Evolutionary conservation across 1,140 invertebrate genomes (phyloP).

Genomic region (Megalonaias nervosa): DNA sequence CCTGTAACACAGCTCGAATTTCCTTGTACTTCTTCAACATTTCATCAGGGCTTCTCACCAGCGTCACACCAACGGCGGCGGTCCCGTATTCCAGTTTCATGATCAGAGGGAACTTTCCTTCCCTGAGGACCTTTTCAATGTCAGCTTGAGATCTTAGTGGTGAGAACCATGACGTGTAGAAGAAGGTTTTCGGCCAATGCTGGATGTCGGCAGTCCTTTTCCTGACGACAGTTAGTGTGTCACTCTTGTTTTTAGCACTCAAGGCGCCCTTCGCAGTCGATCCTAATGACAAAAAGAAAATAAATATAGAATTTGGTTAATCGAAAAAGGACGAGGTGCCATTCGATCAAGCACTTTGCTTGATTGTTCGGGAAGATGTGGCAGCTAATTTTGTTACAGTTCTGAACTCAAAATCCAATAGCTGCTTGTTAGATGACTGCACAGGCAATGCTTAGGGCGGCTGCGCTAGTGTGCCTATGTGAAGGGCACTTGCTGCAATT

Average conservation of each 20-base stretch:
- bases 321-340: too few relatives aligned
- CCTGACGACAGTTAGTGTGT: conserved; percentile 37
- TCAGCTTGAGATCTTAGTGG: conserved; percentile 24
- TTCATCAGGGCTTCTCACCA: conserved; percentile 38
- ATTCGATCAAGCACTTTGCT: too few relatives aligned
- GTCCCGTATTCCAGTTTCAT: background rate
- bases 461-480: too few relatives aligned
- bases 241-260: conserved; percentile 48
- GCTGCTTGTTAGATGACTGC: too few relatives aligned
- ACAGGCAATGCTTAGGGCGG: too few relatives aligned
- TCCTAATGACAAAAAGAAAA: background rate
- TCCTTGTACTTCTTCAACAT: conserved; percentile 19
- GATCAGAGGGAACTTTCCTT: background rate
- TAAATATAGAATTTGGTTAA: too few relatives aligned
- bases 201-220: conserved; percentile 35
- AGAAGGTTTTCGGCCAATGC: conserved; percentile 38
- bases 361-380: too few relatives aligned
- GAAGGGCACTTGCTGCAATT: too few relatives aligned
- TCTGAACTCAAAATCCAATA: too few relatives aligned
- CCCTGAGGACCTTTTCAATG: conserved; percentile 3
- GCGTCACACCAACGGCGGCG: conserved; percentile 37
- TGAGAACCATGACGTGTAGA: conserved; percentile 32
- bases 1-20: conserved; percentile 22
- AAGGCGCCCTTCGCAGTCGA: conserved; percentile 26
- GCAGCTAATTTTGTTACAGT: too few relatives aligned